These are phyloP conservation scores for Hirtodrosophila duncani DNA, from an alignment of 2,888 invertebrate species.

Conservation along the genomic window DNA sequence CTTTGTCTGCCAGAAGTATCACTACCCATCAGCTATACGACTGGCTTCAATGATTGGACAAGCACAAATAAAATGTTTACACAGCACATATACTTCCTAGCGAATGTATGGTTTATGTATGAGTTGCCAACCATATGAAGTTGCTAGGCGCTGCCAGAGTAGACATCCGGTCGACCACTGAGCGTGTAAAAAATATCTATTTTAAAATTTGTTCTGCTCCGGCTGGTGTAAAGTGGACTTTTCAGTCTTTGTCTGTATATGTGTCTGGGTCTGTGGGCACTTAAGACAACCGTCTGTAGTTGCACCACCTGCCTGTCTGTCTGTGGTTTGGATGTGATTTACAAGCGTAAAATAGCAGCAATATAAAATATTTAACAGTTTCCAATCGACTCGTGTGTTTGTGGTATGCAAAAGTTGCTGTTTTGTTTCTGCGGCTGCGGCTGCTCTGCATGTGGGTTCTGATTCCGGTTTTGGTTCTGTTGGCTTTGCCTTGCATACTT, in stretches of 20 bases:
- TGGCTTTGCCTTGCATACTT: constrained; percentile 32
- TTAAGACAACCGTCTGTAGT: constrained; percentile 16
- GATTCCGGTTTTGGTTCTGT: constrained; percentile 31
- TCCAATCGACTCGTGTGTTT: constrained; percentile 39
- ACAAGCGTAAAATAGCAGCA: constrained; percentile 66
- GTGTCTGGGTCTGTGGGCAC: constrained; percentile 15
- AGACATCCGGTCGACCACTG: too few species aligned
- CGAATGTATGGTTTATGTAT: too few species aligned
- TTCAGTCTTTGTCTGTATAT: constrained; percentile 26
- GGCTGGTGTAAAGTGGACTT: too few species aligned
- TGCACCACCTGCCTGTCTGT: constrained; percentile 27
- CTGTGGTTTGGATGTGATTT: constrained; percentile 63
- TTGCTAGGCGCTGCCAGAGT: too few species aligned
- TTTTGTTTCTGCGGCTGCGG: constrained; percentile 16
- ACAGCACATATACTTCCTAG: too few species aligned
- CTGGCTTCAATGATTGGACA: too few species aligned
- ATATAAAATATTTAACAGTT: constrained; percentile 60
- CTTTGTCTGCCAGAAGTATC: too few species aligned
- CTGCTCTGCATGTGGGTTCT: constrained; percentile 16
- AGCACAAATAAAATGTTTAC: too few species aligned
- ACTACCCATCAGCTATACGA: too few species aligned
- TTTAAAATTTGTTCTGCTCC: too few species aligned
- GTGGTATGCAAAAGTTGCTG: constrained; percentile 7
- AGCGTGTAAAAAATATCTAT: too few species aligned
- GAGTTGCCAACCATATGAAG: too few species aligned